Percentiles rank a stretch among this genome's conserved stretches.
Conservation (phyloP, 1,140 invertebrate species). For the Cydia splendana region DNA sequence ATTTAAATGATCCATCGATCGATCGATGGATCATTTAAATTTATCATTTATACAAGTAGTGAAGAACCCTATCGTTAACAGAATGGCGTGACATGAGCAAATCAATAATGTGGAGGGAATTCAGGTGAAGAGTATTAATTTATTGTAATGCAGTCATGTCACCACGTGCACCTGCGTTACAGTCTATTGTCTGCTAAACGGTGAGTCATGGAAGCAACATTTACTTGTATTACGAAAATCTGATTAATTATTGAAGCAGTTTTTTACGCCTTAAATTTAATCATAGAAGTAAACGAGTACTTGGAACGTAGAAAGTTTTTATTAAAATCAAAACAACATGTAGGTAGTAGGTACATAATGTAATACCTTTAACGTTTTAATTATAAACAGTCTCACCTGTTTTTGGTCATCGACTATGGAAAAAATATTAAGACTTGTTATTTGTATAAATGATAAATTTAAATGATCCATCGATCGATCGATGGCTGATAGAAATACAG, state of each 20-base stretch:
- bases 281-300: not conserved
- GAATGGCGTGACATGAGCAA: not conserved
- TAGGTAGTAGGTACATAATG: not conserved
- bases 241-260: slow-evolving; percentile 8
- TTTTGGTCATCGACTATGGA: not conserved
- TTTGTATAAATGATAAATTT: slow-evolving; percentile 21
- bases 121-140: slow-evolving; percentile 28
- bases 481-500: not conserved
- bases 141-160: slow-evolving; percentile 20
- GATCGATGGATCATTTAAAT: no score
- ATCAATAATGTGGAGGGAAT: slow-evolving; percentile 13
- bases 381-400: not conserved
- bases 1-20: no score
- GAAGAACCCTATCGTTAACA: not conserved
- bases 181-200: slow-evolving; percentile 29
- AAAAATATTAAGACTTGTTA: not conserved
- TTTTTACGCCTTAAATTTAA: slow-evolving; percentile 8
- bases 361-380: not conserved
- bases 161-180: slow-evolving; percentile 14
- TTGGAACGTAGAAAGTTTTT: not conserved
- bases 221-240: slow-evolving; percentile 16
- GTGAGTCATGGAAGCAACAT: slow-evolving; percentile 20
- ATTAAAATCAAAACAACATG: not conserved
- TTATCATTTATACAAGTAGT: not conserved
- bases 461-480: not conserved